A percentile compares a stretch with the other conserved stretches of the same genome.
Evolutionary conservation across 2,888 invertebrate genomes (phyloP).

Genomic region (Mesoligia furuncula): DNA sequence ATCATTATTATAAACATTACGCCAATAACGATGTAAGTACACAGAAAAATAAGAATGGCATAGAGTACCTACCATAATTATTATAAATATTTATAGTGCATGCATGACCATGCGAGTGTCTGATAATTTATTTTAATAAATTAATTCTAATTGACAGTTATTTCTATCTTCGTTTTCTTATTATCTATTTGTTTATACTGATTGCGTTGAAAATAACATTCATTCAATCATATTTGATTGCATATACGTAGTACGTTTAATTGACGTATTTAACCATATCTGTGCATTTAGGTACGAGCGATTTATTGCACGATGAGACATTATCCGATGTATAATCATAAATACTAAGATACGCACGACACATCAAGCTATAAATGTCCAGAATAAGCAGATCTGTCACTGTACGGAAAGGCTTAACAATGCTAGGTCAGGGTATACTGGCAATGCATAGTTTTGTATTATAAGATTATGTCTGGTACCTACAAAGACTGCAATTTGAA

Average conservation of each 20-base stretch:
- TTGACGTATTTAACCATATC: neutral
- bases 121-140: neutral
- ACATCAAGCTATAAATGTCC: neutral
- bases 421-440: neutral
- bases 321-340: slow-evolving; percentile 3
- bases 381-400: neutral
- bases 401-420: neutral
- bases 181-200: fast-evolving
- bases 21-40: neutral
- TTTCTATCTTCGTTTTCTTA: neutral
- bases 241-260: neutral
- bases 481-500: neutral
- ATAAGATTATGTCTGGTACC: neutral
- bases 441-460: neutral
- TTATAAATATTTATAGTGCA: neutral
- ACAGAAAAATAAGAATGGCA: neutral
- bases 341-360: neutral
- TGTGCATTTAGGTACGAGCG: neutral
- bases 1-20: neutral
- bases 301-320: slow-evolving; percentile 15
- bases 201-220: neutral
- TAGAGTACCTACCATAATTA: neutral
- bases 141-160: neutral
- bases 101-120: neutral
- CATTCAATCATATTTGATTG: neutral